Percentiles rank a stretch among this genome's conserved stretches.
Conservation (phyloP, 2,888 invertebrate species). For the Helicoverpa assulta region DNA sequence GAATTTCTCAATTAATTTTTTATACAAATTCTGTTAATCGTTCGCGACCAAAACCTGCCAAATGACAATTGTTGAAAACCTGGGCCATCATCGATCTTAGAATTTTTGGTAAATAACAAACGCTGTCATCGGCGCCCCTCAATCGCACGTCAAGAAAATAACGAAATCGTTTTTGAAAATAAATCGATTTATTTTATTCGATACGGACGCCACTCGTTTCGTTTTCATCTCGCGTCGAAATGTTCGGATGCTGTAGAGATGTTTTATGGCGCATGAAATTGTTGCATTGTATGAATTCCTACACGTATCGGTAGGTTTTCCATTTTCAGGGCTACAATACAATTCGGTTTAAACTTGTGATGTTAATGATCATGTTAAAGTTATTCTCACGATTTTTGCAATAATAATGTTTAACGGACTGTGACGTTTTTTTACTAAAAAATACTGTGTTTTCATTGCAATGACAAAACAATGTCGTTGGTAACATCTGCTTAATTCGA, state of each 20-base stretch:
- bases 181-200: slow-evolving; percentile 89
- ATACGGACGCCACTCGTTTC: slow-evolving; percentile 83
- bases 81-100: slow-evolving; percentile 60
- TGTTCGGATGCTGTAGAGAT: slow-evolving; percentile 79
- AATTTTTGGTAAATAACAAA: slow-evolving; percentile 70
- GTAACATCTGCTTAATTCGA: too few relatives aligned
- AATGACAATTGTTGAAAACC: slow-evolving; percentile 53
- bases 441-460: not conserved
- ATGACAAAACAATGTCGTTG: slow-evolving; percentile 24
- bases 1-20: not conserved
- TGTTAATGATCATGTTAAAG: slow-evolving; percentile 79
- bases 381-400: slow-evolving; percentile 75
- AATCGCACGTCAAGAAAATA: slow-evolving; percentile 81
- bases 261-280: slow-evolving; percentile 90
- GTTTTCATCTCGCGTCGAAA: slow-evolving; percentile 78
- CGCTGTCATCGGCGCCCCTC: slow-evolving; percentile 76
- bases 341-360: slow-evolving; percentile 78
- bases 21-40: not conserved
- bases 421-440: not conserved
- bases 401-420: slow-evolving; percentile 30
- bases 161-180: slow-evolving; percentile 86
- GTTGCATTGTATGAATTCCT: slow-evolving; percentile 81
- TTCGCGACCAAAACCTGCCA: slow-evolving; percentile 12
- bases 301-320: slow-evolving; percentile 82
- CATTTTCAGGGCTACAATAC: slow-evolving; percentile 87